Evolutionary conservation across 2,797 vertebrate genomes (phyloP).

Genomic region (Alectoris magna): DNA sequence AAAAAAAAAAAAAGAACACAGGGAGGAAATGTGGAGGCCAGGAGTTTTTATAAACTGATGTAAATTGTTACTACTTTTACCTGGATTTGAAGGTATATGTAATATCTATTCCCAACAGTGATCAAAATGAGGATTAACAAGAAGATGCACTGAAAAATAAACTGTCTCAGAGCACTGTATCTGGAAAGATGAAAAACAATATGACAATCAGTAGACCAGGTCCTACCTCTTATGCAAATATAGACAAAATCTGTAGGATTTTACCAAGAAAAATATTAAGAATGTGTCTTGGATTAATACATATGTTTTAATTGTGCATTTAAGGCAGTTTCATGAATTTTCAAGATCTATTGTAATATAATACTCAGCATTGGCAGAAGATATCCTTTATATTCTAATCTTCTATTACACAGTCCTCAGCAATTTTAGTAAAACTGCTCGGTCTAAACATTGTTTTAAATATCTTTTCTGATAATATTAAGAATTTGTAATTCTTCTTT

Average conservation of each 20-base stretch:
- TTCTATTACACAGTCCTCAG: neutral
- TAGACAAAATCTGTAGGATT: neutral
- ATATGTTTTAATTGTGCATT: neutral
- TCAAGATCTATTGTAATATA: neutral
- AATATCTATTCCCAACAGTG: neutral
- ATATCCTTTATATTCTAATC: neutral
- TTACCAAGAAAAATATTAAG: neutral
- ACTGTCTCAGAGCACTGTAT: fast-evolving
- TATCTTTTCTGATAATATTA: neutral
- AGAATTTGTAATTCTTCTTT: neutral
- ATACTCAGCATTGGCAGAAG: neutral
- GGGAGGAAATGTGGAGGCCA: neutral
- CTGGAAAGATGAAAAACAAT: neutral
- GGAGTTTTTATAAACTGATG: neutral
- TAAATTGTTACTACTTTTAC: neutral
- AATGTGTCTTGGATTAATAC: neutral
- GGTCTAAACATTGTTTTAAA: neutral
- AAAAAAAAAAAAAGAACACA: neutral
- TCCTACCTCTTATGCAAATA: neutral
- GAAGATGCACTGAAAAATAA: neutral
- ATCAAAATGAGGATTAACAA: neutral
- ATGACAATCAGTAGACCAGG: neutral
- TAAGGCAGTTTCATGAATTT: neutral
- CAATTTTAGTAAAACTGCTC: neutral
- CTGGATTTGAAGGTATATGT: neutral